Evolutionary conservation across 2,113 vertebrate genomes (phyloP).

Genomic region (Empidonax traillii): DNA sequence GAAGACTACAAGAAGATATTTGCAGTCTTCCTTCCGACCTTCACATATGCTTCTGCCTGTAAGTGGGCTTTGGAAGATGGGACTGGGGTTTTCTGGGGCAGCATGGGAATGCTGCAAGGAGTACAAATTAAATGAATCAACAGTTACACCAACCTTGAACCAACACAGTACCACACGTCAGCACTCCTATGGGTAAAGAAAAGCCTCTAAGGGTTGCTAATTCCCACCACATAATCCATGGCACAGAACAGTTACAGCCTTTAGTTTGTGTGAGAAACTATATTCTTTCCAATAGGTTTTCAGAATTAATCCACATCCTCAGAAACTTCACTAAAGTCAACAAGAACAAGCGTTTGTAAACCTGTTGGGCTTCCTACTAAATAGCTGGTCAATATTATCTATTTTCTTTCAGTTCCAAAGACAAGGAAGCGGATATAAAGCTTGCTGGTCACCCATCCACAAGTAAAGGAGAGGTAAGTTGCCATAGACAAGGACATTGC

Average conservation of each 20-base stretch:
- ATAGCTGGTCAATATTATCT: background rate
- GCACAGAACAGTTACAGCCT: background rate
- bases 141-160: background rate
- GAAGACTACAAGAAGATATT: background rate
- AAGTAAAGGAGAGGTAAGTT: background rate
- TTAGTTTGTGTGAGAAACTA: background rate
- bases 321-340: background rate
- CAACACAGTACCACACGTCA: background rate
- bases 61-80: background rate
- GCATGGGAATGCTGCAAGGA: background rate
- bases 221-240: background rate
- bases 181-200: background rate
- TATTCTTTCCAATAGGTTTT: background rate
- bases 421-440: background rate
- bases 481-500: background rate
- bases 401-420: background rate
- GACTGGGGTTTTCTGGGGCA: background rate
- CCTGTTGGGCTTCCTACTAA: background rate
- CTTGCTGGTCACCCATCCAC: background rate
- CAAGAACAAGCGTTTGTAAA: background rate
- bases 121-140: background rate
- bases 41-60: background rate
- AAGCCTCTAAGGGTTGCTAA: background rate
- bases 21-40: background rate
- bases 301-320: background rate